Conservation (phyloP, 2,113 vertebrate species). For the Zingel zingel region DNA sequence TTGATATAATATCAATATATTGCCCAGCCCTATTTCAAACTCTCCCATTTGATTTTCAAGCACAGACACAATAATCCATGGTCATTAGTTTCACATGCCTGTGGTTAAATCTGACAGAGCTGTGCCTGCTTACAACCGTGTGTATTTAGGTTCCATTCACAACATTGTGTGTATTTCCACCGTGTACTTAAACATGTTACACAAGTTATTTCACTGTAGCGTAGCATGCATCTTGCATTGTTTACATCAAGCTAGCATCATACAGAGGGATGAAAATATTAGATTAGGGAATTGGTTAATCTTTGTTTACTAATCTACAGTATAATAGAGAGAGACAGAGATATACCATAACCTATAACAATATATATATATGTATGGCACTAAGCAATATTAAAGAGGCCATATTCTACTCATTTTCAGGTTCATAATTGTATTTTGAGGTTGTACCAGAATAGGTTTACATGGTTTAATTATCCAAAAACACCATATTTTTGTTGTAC, state of each 20-base stretch:
- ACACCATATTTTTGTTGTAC: too few species aligned
- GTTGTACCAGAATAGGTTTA: too few species aligned
- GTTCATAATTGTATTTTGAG: too few species aligned
- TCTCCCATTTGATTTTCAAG: not conserved
- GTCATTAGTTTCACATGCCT: slow-evolving; percentile 4
- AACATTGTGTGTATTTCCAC: not conserved
- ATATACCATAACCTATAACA: not conserved
- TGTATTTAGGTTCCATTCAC: slow-evolving; percentile 24
- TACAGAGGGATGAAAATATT: not conserved
- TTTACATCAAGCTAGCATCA: not conserved
- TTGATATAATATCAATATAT: too few species aligned
- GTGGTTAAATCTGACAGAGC: slow-evolving; percentile 13
- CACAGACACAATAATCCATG: not conserved
- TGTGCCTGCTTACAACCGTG: slow-evolving; percentile 6
- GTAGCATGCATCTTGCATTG: not conserved
- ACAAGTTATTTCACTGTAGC: not conserved
- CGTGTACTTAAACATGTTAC: not conserved
- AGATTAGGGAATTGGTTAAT: not conserved
- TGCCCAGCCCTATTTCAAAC: too few species aligned
- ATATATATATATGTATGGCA: not conserved
- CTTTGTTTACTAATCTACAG: not conserved
- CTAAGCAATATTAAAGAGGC: not conserved
- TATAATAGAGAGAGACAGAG: not conserved
- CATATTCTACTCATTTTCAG: too few species aligned
- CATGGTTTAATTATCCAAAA: too few species aligned